A percentile compares a stretch with the other conserved stretches of the same genome.
Evolutionary conservation across 2,888 invertebrate genomes (phyloP).

Genomic region (Scrobipalpa costella): DNA sequence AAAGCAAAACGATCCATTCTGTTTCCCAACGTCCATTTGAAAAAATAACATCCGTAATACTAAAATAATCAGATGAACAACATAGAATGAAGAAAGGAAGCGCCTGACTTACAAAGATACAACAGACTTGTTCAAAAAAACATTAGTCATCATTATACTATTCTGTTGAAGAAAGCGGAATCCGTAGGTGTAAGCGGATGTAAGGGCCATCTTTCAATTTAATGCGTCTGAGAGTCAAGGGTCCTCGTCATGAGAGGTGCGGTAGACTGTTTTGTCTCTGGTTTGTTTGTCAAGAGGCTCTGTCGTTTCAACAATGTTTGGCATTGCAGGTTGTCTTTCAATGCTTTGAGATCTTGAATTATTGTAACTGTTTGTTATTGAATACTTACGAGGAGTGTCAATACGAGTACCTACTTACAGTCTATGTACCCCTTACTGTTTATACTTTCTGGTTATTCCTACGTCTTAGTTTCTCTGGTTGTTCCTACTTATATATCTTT

Average conservation of each 20-base stretch:
- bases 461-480: too few relatives aligned
- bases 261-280: background rate
- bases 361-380: background rate
- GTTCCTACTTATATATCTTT: too few relatives aligned
- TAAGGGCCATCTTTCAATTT: background rate
- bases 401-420: too few relatives aligned
- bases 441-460: too few relatives aligned
- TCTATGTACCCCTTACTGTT: too few relatives aligned
- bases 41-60: too few relatives aligned
- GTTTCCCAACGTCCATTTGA: too few relatives aligned
- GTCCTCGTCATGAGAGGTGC: background rate
- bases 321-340: conserved; percentile 6
- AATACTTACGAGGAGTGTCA: background rate
- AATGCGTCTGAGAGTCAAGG: background rate
- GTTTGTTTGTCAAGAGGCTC: background rate
- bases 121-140: background rate
- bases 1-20: background rate
- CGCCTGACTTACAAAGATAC: too few relatives aligned
- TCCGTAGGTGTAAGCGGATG: conserved; percentile 17
- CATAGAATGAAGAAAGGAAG: too few relatives aligned
- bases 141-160: conserved; percentile 3
- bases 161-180: conserved; percentile 13
- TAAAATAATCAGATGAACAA: too few relatives aligned
- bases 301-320: background rate
- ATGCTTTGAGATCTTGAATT: background rate